phyloP scores from a whole-genome alignment of 2,113 vertebrate genomes.

The Apeltes quadracus region DNA sequence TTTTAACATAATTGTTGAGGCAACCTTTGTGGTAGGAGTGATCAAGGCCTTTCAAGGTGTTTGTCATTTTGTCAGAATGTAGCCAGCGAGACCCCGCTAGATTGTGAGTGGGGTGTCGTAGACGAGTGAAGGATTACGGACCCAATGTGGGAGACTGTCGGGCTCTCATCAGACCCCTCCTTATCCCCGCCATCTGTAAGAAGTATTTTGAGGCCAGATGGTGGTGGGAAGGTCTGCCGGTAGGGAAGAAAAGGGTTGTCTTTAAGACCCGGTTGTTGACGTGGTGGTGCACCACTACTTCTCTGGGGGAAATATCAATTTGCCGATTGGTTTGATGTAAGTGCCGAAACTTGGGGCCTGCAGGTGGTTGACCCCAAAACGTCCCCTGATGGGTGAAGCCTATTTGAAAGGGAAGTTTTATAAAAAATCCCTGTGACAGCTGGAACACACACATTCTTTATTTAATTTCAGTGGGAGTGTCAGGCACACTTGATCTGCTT shows the following conservation, averaged over 20 bases:
- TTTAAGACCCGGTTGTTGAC: background rate
- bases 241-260: background rate
- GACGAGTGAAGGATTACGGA: background rate
- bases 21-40: no score
- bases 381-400: slow-evolving; percentile 1
- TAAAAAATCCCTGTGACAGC: slow-evolving; percentile 3
- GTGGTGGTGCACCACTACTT: background rate
- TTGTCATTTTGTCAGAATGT: background rate
- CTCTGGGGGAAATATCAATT: background rate
- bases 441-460: slow-evolving; percentile 26
- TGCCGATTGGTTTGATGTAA: background rate
- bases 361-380: background rate
- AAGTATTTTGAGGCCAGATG: background rate
- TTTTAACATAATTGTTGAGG: slow-evolving; percentile 6
- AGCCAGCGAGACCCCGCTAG: no score
- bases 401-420: slow-evolving; percentile 4
- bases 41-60: background rate
- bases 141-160: background rate
- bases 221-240: background rate
- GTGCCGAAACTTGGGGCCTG: background rate
- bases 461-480: slow-evolving; percentile 34
- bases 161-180: background rate
- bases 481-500: slow-evolving; percentile 51
- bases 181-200: background rate
- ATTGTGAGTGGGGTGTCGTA: background rate